A percentile compares a stretch with the other conserved stretches of the same genome.
phyloP scores from a whole-genome alignment of 2,888 invertebrate species.

The Panzeria rudis region DNA sequence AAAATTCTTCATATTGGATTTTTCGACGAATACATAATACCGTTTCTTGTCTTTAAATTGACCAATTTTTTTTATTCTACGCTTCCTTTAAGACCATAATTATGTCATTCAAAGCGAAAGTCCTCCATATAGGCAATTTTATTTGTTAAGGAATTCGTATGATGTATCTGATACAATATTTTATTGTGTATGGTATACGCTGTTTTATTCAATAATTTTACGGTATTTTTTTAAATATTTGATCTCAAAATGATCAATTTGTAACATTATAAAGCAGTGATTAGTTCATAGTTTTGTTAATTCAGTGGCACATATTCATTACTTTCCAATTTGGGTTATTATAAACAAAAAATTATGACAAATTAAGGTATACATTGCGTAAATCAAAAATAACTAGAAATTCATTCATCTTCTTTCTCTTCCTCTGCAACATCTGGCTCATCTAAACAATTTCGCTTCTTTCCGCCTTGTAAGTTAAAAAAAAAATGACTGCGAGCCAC shows the following conservation, averaged over 20 bases:
- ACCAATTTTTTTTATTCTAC: background rate
- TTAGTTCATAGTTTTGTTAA: slow-evolving; percentile 21
- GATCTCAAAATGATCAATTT: slow-evolving; percentile 22
- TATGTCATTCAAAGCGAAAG: too few species aligned
- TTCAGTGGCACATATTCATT: slow-evolving; percentile 20
- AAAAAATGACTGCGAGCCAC: slow-evolving; percentile 11
- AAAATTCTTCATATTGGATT: too few species aligned
- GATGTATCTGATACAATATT: too few species aligned
- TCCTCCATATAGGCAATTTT: too few species aligned
- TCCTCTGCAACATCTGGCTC: too few species aligned
- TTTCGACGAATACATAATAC: background rate
- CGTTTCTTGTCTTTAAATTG: background rate
- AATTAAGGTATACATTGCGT: background rate
- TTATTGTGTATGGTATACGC: background rate
- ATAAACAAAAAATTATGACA: slow-evolving; percentile 22
- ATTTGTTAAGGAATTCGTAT: too few species aligned
- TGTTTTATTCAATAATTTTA: slow-evolving; percentile 30
- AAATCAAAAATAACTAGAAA: too few species aligned
- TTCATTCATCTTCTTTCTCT: too few species aligned
- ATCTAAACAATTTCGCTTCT: background rate
- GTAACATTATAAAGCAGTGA: background rate
- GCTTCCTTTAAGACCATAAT: too few species aligned
- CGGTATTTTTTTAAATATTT: slow-evolving; percentile 24
- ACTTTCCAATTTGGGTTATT: slow-evolving; percentile 28
- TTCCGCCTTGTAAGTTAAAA: slow-evolving; percentile 4